A percentile compares a stretch with the other conserved stretches of the same genome.
These are phyloP conservation scores for Macaria notata DNA, from an alignment of 2,888 invertebrate species.

Conservation along the genomic window DNA sequence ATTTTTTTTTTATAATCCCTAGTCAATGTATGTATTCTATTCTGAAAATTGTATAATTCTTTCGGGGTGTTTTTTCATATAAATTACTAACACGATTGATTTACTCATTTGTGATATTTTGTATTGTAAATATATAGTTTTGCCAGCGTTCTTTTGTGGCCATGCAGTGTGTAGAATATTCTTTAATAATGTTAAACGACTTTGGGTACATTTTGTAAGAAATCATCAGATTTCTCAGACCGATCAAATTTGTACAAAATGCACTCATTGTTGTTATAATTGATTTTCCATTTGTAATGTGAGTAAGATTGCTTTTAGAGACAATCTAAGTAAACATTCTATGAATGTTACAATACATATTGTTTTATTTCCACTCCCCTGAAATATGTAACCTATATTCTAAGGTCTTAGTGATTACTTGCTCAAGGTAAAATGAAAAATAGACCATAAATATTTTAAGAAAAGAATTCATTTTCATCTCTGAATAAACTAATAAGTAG, in stretches of 20 bases:
- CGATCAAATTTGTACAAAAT: constrained; percentile 42
- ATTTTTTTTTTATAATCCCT: constrained; percentile 50
- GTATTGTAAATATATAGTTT: constrained; percentile 63
- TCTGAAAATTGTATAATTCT: constrained; percentile 32
- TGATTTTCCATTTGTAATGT: constrained; percentile 52
- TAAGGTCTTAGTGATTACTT: too few relatives aligned
- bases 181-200: constrained; percentile 32
- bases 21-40: constrained; percentile 60
- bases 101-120: constrained; percentile 74
- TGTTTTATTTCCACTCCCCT: constrained; percentile 46
- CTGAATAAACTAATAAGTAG: too few relatives aligned
- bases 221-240: not conserved
- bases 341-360: constrained; percentile 60
- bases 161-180: constrained; percentile 53
- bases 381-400: too few relatives aligned
- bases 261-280: constrained; percentile 44
- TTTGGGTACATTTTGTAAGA: constrained; percentile 40
- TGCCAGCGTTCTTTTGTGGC: constrained; percentile 65
- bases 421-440: too few relatives aligned
- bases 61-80: constrained; percentile 26
- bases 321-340: constrained; percentile 76
- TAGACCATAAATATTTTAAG: too few relatives aligned
- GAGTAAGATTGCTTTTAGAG: constrained; percentile 63
- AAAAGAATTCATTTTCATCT: too few relatives aligned
- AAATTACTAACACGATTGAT: constrained; percentile 48